Evolutionary conservation across 2,888 invertebrate species (phyloP).

Genomic region (Tipula lateralis): DNA sequence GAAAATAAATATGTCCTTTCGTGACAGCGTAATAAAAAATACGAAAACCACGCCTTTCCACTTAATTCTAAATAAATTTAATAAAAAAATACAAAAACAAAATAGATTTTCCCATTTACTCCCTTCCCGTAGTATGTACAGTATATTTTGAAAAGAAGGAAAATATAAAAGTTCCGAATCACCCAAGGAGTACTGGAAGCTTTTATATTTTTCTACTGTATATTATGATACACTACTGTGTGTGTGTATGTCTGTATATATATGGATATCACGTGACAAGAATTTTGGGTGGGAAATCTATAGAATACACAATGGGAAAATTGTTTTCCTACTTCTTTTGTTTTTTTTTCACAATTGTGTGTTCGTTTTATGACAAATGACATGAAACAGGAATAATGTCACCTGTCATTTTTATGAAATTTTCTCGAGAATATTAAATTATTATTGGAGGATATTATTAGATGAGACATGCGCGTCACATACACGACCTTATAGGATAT

Average conservation of each 20-base stretch:
- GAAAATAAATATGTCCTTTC: slow-evolving; percentile 5
- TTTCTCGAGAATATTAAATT: slow-evolving; percentile 24
- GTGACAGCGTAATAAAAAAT: slow-evolving; percentile 11
- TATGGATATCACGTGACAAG: neutral
- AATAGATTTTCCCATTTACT: neutral
- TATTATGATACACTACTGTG: neutral
- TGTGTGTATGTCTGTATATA: too few species aligned
- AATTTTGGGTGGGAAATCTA: neutral
- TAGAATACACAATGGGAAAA: neutral
- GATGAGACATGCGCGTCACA: neutral
- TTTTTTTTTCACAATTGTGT: neutral
- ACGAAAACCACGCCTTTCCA: slow-evolving; percentile 19
- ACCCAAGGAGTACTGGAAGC: neutral
- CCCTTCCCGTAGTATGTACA: too few species aligned
- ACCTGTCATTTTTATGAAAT: neutral
- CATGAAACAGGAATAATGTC: neutral
- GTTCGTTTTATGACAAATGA: neutral
- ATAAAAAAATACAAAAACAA: neutral
- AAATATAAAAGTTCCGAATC: neutral
- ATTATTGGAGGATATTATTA: neutral
- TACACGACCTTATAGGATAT: too few species aligned
- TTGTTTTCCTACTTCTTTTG: neutral
- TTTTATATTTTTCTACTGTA: neutral
- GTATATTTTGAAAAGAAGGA: neutral
- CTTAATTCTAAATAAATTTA: slow-evolving; percentile 11